Evolutionary conservation across 2,113 vertebrate genomes (phyloP).

Genomic region (Nothobranchius kuhntae): DNA sequence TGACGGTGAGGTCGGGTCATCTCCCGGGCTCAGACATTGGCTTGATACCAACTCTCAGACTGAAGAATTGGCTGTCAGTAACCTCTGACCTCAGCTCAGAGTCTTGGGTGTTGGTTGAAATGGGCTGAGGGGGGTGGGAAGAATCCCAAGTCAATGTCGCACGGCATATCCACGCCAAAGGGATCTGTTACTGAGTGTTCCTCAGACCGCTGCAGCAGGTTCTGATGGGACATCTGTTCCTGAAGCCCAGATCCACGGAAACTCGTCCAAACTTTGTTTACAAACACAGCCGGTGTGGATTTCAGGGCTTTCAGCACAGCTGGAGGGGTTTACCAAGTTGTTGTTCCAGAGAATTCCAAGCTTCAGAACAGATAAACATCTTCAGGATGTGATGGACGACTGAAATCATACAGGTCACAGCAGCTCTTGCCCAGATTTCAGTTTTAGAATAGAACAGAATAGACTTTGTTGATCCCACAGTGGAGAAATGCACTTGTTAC

Average conservation of each 20-base stretch:
- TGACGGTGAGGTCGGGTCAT: slow-evolving; percentile 56
- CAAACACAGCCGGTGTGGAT: neutral
- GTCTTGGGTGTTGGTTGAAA: slow-evolving; percentile 70
- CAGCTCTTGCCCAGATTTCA: too few species aligned
- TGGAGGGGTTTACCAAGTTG: too few species aligned
- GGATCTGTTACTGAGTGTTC: neutral
- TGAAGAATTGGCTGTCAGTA: slow-evolving; percentile 76
- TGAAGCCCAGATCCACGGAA: too few species aligned
- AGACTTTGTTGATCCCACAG: too few species aligned
- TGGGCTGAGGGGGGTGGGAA: slow-evolving; percentile 22
- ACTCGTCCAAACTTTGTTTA: neutral
- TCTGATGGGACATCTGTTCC: slow-evolving; percentile 25
- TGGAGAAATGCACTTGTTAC: too few species aligned
- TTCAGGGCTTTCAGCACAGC: slow-evolving; percentile 6
- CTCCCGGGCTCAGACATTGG: slow-evolving; percentile 56
- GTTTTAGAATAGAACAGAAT: too few species aligned
- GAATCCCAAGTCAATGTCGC: slow-evolving; percentile 1
- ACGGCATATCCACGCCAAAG: neutral
- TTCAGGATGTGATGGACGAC: too few species aligned
- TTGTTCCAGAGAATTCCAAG: neutral
- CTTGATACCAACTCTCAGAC: slow-evolving; percentile 63
- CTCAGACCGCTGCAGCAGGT: slow-evolving; percentile 17
- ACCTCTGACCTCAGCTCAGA: slow-evolving; percentile 70
- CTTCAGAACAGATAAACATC: too few species aligned
- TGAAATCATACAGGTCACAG: too few species aligned